Evolutionary conservation across 2,797 vertebrate genomes (phyloP), one percentile per base, ranked within the genome.

Genomic region (Propithecus perrieri): DNA sequence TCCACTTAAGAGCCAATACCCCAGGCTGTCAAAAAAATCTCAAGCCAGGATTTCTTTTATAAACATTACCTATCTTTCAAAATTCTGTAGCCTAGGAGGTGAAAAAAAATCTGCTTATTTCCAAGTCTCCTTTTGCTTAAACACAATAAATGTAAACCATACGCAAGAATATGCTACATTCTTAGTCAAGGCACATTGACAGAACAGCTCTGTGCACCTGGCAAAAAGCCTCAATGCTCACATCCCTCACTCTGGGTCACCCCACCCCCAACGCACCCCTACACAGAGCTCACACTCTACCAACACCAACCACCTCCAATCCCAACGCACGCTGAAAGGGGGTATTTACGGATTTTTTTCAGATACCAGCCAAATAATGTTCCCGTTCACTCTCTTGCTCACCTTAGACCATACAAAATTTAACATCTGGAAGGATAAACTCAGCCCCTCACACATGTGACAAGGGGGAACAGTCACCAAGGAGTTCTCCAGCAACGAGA

Each of bases 51-150:
- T 96, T 97, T 95, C 67, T 98, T 94, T 41, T 14, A 50, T 57
- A 96, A 98, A 96, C 53, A 94, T 65, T 91, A 96, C 86, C 94
- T 95, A 88, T 97, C 93, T 92, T 93, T 97, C 85, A n/a, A 92
- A 96, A 96, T 94, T 96, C 76, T 94, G 86, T 46, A 91, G 83
- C 81, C 83, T 63, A 91, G 81, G 55, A 95, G 90, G 61, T 92
- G 12, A 69, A 94, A 18, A 93, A 92, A 92, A 96, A n/a, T 50
- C 33, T 48, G 87, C 22, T 95, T 95, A 91, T 90, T 96, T 96
- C 76, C 88, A 92, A 75, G 63, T 95, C 85, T 95, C 85, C 59
- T 71, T 94, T 71, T 13, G 18, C 93, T 79, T 85, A 79, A 96
- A 95, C 0, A 5, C 87, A 91, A 91, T 83, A 93, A 94, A 94